Evolutionary conservation across 2,888 invertebrate genomes (phyloP).

Genomic region (Sepiola atlantica): DNA sequence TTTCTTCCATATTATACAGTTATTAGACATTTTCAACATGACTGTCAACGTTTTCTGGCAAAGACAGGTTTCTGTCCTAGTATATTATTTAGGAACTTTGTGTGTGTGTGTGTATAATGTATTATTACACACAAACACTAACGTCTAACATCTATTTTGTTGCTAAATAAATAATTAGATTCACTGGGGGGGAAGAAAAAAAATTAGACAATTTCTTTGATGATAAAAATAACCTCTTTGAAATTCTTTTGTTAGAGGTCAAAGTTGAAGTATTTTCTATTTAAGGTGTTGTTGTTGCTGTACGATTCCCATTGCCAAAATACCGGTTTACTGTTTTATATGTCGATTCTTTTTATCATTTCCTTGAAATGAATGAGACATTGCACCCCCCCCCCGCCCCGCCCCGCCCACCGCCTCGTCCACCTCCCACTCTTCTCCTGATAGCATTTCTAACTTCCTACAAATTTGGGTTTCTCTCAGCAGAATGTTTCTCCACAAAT

Average conservation of each 20-base stretch:
- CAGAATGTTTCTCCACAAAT: background rate
- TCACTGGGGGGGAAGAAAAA: background rate
- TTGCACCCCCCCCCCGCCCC: too few relatives aligned
- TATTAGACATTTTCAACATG: too few relatives aligned
- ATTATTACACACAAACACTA: background rate
- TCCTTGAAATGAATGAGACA: background rate
- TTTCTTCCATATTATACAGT: too few relatives aligned
- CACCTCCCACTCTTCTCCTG: background rate
- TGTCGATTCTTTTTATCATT: background rate
- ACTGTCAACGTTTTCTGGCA: too few relatives aligned
- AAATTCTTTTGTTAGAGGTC: background rate
- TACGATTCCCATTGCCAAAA: background rate
- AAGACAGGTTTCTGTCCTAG: too few relatives aligned
- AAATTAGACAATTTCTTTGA: background rate
- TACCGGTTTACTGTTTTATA: background rate
- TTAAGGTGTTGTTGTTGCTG: background rate
- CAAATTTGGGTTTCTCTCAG: background rate
- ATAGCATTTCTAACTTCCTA: background rate
- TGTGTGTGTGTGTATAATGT: too few relatives aligned
- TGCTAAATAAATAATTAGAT: background rate
- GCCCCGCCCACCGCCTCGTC: background rate
- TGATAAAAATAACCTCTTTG: background rate
- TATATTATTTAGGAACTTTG: too few relatives aligned
- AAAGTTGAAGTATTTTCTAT: background rate
- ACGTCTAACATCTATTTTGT: background rate